Conservation (phyloP, 2,113 vertebrate species). For the Zingel zingel region DNA sequence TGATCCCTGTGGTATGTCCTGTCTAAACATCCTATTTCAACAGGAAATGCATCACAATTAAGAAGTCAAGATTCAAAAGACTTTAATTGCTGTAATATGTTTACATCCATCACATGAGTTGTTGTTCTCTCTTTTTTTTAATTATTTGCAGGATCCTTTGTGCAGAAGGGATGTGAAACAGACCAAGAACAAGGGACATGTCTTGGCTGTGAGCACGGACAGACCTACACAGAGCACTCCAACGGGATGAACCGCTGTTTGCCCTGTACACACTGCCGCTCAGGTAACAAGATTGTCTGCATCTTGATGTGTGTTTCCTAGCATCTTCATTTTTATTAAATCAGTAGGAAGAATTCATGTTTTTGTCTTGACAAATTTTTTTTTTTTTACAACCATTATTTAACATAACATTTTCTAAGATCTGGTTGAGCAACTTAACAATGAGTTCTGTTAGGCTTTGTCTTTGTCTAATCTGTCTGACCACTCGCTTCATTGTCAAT, state of each 20-base stretch:
- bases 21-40: constrained; percentile 26
- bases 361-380: neutral
- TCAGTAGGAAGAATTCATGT: neutral
- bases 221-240: constrained; percentile 84
- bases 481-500: no score
- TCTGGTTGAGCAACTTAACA: neutral
- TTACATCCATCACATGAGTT: neutral
- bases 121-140: neutral
- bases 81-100: neutral
- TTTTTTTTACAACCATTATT: neutral
- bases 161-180: constrained; percentile 74
- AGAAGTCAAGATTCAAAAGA: neutral
- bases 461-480: no score
- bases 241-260: constrained; percentile 86
- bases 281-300: constrained; percentile 65
- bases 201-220: constrained; percentile 74
- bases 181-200: constrained; percentile 75
- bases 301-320: neutral
- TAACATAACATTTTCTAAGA: neutral
- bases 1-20: constrained; percentile 24
- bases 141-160: constrained; percentile 79
- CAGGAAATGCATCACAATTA: constrained; percentile 16
- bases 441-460: neutral
- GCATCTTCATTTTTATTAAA: neutral
- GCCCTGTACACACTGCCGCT: constrained; percentile 83